These are phyloP conservation scores for Drosophila chauvacae DNA, from an alignment of 1,140 invertebrate species.

Conservation along the genomic window DNA sequence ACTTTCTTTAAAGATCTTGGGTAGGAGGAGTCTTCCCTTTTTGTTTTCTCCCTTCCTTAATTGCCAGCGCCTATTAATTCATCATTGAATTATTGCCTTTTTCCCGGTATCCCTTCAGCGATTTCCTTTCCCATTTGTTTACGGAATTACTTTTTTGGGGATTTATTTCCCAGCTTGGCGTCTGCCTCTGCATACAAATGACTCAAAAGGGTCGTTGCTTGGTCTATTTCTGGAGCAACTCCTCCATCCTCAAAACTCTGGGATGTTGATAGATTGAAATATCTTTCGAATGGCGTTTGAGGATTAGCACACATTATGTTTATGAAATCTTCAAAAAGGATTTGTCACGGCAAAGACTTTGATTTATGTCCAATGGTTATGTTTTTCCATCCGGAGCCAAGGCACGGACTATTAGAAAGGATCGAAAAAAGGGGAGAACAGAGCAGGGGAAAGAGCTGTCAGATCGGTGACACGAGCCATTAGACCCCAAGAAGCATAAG, in stretches of 20 bases:
- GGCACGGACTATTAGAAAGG: conserved; percentile 27
- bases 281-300: conserved; percentile 59
- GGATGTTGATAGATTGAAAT: conserved; percentile 56
- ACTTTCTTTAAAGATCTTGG: conserved; percentile 29
- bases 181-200: conserved; percentile 41
- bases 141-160: conserved; percentile 47
- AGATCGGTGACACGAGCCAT: conserved; percentile 71
- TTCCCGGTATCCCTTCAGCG: conserved; percentile 29
- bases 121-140: conserved; percentile 46
- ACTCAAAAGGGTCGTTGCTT: conserved; percentile 16
- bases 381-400: conserved; percentile 18
- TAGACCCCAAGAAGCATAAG: conserved; percentile 45
- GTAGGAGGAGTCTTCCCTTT: neutral
- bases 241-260: conserved; percentile 1
- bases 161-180: conserved; percentile 33
- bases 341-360: conserved; percentile 46
- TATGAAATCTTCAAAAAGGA: conserved; percentile 76
- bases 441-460: conserved; percentile 3
- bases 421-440: conserved; percentile 5
- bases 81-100: conserved; percentile 67
- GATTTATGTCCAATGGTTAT: conserved; percentile 71
- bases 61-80: conserved; percentile 71
- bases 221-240: conserved; percentile 30
- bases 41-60: conserved; percentile 36
- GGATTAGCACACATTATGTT: conserved; percentile 63